Evolutionary conservation across 2,797 vertebrate genomes (phyloP), one percentile per base, ranked within the genome.

Genomic region (Alexandromys oeconomus): DNA sequence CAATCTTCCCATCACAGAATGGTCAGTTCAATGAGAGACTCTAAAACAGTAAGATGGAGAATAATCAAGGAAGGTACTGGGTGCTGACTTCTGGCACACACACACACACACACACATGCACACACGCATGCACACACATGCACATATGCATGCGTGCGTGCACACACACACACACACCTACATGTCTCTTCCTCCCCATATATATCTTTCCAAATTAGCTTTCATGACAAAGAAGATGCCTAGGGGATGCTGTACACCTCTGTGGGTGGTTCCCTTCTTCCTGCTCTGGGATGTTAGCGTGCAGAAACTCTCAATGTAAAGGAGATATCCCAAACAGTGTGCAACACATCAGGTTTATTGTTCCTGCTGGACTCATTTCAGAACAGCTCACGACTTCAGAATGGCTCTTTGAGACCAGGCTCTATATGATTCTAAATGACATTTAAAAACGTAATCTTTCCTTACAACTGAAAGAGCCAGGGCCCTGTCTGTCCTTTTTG

Each of bases 351-450:
- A 40, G 17, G 1, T 69, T 93, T 92, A 67, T 92, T 94, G 54
- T 96, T 96, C 91, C 88, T 79, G 31, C 67, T 93, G 81, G 79
- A 87, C 13, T 2, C 65, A 89, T 94, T 96, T 97, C 89, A 97
- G 92, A 96, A 97, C 46, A 73, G 92, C 69, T 80, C 92, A 37
- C 85, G 88, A 96, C 43, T 93, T 94, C 87, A 93, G 81, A 71
- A 65, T 37, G 91, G 95, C 31, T 76, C 48, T 6, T 86, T 25
- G 63, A 71, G 96, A 76, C 61, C 96, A 94, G 91, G 57, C 89
- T 98, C 95, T 95, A 71, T 79, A 96, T 57, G 54, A 57, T 98
- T 96, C 89, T 76, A 80, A 87, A 71, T 96, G 93, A 40, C 63
- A 92, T 93, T 6, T 34, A 46, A 65, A 91, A 93, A 93, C 86